Percentiles rank a stretch among this genome's conserved stretches.
These are phyloP conservation scores for Thyatira batis DNA, from an alignment of 2,888 invertebrate species.

Conservation along the genomic window DNA sequence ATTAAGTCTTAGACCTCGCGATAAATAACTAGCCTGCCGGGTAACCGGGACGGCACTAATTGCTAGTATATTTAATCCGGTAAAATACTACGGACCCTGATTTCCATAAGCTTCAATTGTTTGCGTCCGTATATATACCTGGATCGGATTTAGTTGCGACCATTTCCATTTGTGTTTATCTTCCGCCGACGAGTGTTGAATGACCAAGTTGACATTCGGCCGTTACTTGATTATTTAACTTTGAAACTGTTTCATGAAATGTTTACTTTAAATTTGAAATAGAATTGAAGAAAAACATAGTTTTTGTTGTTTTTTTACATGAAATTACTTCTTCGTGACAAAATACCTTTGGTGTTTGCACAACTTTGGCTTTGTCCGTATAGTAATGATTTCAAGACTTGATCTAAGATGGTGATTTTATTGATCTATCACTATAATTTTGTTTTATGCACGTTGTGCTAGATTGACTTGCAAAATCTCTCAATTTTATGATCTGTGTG, in stretches of 20 bases:
- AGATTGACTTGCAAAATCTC: too few species aligned
- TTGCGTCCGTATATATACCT: slow-evolving; percentile 68
- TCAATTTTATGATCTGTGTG: too few species aligned
- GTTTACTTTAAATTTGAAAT: slow-evolving; percentile 16
- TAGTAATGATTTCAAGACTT: too few species aligned
- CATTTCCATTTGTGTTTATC: slow-evolving; percentile 70
- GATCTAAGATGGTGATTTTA: too few species aligned
- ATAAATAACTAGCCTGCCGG: slow-evolving; percentile 73
- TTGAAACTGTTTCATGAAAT: slow-evolving; percentile 12
- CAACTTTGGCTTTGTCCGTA: background rate
- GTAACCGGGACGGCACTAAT: slow-evolving; percentile 71
- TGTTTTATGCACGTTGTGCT: too few species aligned
- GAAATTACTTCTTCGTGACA: background rate
- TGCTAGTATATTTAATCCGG: slow-evolving; percentile 80
- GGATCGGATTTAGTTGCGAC: slow-evolving; percentile 69
- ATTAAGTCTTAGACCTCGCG: slow-evolving; percentile 78
- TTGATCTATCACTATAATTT: too few species aligned
- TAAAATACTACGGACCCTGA: slow-evolving; percentile 76
- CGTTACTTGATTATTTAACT: slow-evolving; percentile 44
- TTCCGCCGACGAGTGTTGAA: slow-evolving; percentile 58
- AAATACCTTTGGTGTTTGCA: background rate
- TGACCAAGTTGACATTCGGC: slow-evolving; percentile 55
- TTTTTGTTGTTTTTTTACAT: background rate
- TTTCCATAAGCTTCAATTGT: slow-evolving; percentile 81
- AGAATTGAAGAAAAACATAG: background rate